phyloP scores from a whole-genome alignment of 2,113 vertebrate species.

The Laticauda colubrina region DNA sequence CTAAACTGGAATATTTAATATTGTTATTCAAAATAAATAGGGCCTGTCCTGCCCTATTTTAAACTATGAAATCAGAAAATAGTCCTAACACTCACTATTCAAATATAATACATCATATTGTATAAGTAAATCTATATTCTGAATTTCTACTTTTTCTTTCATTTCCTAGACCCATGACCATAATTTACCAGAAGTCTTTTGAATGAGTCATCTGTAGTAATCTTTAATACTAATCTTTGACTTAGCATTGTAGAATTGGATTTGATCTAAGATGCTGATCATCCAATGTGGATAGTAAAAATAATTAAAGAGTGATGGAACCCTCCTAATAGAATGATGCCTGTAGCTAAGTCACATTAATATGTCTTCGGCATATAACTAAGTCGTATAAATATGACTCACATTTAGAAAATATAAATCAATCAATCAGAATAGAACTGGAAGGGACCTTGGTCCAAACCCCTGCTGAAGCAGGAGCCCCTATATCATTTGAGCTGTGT shows the following conservation, averaged over 20 bases:
- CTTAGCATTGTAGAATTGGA: neutral
- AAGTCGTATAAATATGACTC: no score
- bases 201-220: neutral
- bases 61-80: neutral
- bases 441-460: no score
- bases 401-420: no score
- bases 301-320: neutral
- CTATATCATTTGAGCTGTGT: no score
- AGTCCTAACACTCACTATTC: neutral
- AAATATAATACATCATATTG: neutral
- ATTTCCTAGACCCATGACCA: neutral
- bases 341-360: no score
- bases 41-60: neutral
- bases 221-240: neutral
- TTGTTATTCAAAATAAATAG: neutral
- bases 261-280: neutral
- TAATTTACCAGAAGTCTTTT: neutral
- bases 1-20: neutral
- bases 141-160: neutral
- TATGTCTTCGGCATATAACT: no score
- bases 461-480: no score
- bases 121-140: neutral
- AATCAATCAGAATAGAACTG: no score
- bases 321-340: no score
- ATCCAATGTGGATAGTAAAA: neutral